phyloP scores from a whole-genome alignment of 2,113 vertebrate genomes.

The Thunnus maccoyii region DNA sequence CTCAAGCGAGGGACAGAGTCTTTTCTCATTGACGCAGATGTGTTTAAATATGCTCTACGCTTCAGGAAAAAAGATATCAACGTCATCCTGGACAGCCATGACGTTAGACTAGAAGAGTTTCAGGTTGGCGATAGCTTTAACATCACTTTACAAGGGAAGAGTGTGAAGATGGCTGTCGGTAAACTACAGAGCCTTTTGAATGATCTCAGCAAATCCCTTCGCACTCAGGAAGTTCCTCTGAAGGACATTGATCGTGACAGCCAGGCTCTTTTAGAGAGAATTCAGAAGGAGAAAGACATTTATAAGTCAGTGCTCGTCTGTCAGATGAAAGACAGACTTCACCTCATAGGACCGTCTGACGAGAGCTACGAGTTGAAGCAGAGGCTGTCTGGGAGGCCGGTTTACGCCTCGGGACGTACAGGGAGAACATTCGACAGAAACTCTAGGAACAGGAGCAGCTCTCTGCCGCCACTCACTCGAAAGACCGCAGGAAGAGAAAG shows the following conservation, averaged over 20 bases:
- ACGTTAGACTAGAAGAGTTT: background rate
- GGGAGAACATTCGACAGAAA: background rate
- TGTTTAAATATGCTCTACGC: constrained; percentile 38
- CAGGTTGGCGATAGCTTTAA: background rate
- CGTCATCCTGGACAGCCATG: background rate
- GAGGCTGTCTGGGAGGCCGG: constrained; percentile 32
- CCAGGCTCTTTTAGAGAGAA: background rate
- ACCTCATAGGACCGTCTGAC: constrained; percentile 68
- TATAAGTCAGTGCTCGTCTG: constrained; percentile 48
- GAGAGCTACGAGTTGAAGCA: constrained; percentile 72
- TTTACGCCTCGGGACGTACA: rapidly evolving
- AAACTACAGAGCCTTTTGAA: constrained; percentile 56
- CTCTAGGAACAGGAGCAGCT: constrained; percentile 55
- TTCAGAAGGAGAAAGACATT: background rate
- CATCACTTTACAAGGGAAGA: constrained; percentile 44
- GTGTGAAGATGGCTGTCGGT: rapidly evolving
- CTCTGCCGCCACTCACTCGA: constrained; percentile 33
- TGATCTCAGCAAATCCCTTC: constrained; percentile 17
- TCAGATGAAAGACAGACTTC: constrained; percentile 11
- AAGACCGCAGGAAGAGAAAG: rapidly evolving
- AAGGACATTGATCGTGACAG: background rate
- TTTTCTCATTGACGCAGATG: constrained; percentile 52
- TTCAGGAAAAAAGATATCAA: constrained; percentile 14
- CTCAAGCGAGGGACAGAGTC: background rate
- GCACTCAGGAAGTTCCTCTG: constrained; percentile 70